A percentile compares a stretch with the other conserved stretches of the same genome.
Conservation (phyloP, 1,140 invertebrate genomes). For the Temnothorax curvispinosus region DNA sequence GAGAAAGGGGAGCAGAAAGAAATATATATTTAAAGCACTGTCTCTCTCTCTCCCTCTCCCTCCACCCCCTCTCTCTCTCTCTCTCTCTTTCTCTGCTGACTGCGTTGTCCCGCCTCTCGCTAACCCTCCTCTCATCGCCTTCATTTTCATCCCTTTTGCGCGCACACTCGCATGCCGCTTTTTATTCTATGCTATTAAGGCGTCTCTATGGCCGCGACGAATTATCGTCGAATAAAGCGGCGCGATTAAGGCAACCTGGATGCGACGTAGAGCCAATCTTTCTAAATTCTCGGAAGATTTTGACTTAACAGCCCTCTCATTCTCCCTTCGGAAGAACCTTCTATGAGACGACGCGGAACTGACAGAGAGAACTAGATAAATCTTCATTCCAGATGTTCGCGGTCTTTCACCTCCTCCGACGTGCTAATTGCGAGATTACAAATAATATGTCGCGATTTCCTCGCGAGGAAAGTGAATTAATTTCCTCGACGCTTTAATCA, state of each 20-base stretch:
- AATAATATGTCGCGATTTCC: constrained; percentile 43
- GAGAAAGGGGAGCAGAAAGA: constrained; percentile 10
- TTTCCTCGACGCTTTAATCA: constrained; percentile 11
- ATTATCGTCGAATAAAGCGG: constrained; percentile 77
- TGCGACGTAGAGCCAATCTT: constrained; percentile 67
- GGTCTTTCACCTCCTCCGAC: constrained; percentile 26
- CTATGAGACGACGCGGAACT: not conserved
- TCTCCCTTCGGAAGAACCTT: not conserved
- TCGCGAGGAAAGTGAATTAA: constrained; percentile 7
- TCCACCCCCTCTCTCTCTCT: not conserved
- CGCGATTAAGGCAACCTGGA: constrained; percentile 69
- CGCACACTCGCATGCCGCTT: not conserved
- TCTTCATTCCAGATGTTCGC: constrained; percentile 44
- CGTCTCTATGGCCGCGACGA: constrained; percentile 74
- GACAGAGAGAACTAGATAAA: constrained; percentile 3
- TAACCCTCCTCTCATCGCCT: constrained; percentile 5
- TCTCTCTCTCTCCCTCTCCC: too few species aligned
- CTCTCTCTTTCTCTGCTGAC: not conserved
- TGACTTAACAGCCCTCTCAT: constrained; percentile 63
- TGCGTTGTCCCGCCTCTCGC: constrained; percentile 27
- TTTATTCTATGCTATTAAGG: constrained; percentile 73
- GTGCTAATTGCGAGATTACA: constrained; percentile 55
- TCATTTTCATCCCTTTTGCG: not conserved
- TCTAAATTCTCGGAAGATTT: constrained; percentile 64
- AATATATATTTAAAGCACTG: constrained; percentile 59